phyloP scores from a whole-genome alignment of 2,797 vertebrate genomes.

The Neosilurus mollespiculum region DNA sequence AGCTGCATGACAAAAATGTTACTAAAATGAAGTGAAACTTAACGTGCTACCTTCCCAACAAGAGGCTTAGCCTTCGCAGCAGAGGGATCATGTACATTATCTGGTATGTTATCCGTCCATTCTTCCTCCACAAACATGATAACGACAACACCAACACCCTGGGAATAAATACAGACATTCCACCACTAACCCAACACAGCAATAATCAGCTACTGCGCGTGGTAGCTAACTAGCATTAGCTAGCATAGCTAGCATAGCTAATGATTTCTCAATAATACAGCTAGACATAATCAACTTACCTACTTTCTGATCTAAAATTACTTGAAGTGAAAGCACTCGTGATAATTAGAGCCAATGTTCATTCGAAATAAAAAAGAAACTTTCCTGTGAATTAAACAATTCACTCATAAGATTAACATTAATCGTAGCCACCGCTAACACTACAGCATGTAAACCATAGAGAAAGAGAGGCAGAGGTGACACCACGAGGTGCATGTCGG shows the following conservation, averaged over 20 bases:
- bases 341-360: neutral
- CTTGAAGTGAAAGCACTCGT: neutral
- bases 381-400: neutral
- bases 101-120: constrained; percentile 69
- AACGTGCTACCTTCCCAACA: constrained; percentile 35
- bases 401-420: too few species aligned
- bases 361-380: neutral
- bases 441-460: too few species aligned
- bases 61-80: constrained; percentile 29
- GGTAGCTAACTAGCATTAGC: neutral
- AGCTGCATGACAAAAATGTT: neutral
- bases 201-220: neutral
- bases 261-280: too few species aligned
- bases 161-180: neutral
- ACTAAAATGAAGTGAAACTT: neutral
- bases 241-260: too few species aligned
- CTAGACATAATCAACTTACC: neutral
- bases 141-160: neutral
- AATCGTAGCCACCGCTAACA: too few species aligned
- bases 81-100: constrained; percentile 35
- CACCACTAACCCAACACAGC: too few species aligned
- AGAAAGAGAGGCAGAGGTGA: too few species aligned
- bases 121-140: constrained; percentile 77
- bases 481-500: too few species aligned
- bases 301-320: neutral